Evolutionary conservation across 37 sponge, comb jelly and placozoan genomes (phyloP).

Genomic region (Halichondria panicea): DNA sequence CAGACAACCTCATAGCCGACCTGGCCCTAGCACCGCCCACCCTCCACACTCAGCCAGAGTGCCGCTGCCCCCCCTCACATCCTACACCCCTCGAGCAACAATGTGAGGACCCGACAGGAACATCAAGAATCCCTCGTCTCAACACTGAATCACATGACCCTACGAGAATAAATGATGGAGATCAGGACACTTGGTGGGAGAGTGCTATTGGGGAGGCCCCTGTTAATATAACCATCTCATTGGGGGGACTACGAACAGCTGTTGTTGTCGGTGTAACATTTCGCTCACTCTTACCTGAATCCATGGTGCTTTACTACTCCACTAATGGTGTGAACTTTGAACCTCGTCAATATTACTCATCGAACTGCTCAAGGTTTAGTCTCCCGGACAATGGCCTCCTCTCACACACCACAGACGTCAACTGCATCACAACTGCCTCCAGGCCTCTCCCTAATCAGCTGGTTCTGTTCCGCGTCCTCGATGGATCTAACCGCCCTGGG

Average conservation of each 20-base stretch:
- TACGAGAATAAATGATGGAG: constrained; percentile 46
- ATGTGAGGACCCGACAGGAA: constrained; percentile 27
- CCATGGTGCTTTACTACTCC: constrained; percentile 65
- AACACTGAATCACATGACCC: constrained; percentile 39
- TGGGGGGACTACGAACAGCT: constrained; percentile 52
- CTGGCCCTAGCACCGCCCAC: constrained; percentile 19
- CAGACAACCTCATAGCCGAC: constrained; percentile 34
- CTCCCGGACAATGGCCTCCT: constrained; percentile 50
- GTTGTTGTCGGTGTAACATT: constrained; percentile 48
- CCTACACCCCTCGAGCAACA: constrained; percentile 18
- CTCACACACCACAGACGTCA: constrained; percentile 52
- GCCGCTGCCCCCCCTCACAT: constrained; percentile 69
- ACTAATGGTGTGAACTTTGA: constrained; percentile 35
- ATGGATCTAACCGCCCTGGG: constrained; percentile 45
- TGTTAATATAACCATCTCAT: constrained; percentile 62
- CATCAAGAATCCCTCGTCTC: constrained; percentile 32
- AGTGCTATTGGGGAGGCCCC: constrained; percentile 31
- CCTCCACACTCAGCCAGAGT: constrained; percentile 47
- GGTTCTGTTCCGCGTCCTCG: constrained; percentile 49
- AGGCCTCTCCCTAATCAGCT: constrained; percentile 23
- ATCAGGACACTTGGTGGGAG: constrained; percentile 72
- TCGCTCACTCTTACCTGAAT: constrained; percentile 48
- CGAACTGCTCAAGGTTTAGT: constrained; percentile 63
- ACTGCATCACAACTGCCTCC: constrained; percentile 54
- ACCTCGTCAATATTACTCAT: constrained; percentile 79